These are phyloP conservation scores for Venustoraphidia nigricollis DNA, from an alignment of 2,888 invertebrate genomes.

Conservation along the genomic window DNA sequence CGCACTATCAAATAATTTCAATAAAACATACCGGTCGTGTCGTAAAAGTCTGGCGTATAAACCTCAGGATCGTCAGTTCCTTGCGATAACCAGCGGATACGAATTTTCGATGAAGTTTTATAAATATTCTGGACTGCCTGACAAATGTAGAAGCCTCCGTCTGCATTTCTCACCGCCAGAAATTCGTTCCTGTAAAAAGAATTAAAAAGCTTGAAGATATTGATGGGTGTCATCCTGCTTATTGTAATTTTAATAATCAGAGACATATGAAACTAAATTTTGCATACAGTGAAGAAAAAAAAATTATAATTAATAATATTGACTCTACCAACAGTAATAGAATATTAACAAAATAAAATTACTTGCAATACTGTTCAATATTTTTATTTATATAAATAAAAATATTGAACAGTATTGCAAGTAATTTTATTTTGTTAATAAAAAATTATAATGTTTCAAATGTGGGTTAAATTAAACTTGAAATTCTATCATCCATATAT, in stretches of 20 bases:
- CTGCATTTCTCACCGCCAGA: slow-evolving; percentile 79
- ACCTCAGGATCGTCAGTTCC: slow-evolving; percentile 47
- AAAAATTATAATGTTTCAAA: no score
- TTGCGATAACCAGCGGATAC: slow-evolving; percentile 80
- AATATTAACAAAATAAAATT: no score
- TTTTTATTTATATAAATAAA: no score
- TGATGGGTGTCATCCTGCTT: neutral
- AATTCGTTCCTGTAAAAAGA: slow-evolving; percentile 59
- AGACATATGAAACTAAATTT: neutral
- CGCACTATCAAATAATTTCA: slow-evolving; percentile 1
- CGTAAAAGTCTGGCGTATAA: slow-evolving; percentile 82
- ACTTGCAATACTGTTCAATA: no score
- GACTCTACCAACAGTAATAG: no score
- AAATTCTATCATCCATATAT: no score
- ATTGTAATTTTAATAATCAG: neutral
- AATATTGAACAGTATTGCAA: no score
- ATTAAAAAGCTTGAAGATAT: slow-evolving; percentile 6
- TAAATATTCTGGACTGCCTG: slow-evolving; percentile 84
- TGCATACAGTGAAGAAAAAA: no score
- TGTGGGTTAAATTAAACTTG: no score
- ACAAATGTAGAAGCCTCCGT: slow-evolving; percentile 77
- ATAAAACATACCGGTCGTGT: slow-evolving; percentile 49
- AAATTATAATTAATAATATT: no score
- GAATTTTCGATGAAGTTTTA: slow-evolving; percentile 68
- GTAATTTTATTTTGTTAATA: no score